These are phyloP conservation scores for western clawed frog (Xenopus tropicalis) DNA, from an alignment of 2,113 vertebrate genomes.

Conservation along the genomic window DNA sequence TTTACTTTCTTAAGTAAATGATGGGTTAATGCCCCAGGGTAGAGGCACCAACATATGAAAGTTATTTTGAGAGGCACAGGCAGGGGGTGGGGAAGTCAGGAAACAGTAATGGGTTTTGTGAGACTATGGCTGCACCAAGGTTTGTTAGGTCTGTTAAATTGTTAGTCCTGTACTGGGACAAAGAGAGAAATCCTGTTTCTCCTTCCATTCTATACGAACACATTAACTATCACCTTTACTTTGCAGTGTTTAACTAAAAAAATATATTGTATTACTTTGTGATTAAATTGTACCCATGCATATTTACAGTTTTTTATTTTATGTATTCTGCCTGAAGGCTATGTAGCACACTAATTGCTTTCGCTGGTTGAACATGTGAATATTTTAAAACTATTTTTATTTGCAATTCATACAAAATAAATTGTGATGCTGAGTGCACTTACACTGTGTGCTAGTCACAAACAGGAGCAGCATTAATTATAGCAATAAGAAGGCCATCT, in stretches of 20 bases:
- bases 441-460: no score
- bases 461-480: not conserved
- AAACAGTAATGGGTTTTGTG: slow-evolving; percentile 26
- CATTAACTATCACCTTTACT: no score
- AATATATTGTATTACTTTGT: no score
- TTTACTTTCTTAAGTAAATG: not conserved
- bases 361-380: no score
- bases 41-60: slow-evolving; percentile 37
- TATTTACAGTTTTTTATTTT: no score
- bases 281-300: no score
- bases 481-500: not conserved
- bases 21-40: slow-evolving; percentile 31
- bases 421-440: no score
- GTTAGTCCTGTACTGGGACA: not conserved
- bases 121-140: slow-evolving; percentile 17
- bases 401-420: no score
- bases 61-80: slow-evolving; percentile 38
- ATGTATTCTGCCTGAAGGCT: no score
- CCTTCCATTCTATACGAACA: not conserved
- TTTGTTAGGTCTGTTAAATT: slow-evolving; percentile 3
- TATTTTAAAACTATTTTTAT: no score
- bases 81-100: slow-evolving; percentile 26
- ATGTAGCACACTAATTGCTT: no score
- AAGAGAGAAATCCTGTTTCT: not conserved
- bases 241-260: no score